Conservation (phyloP, 2,888 invertebrate genomes). For the Ormyrus nitidulus region DNA sequence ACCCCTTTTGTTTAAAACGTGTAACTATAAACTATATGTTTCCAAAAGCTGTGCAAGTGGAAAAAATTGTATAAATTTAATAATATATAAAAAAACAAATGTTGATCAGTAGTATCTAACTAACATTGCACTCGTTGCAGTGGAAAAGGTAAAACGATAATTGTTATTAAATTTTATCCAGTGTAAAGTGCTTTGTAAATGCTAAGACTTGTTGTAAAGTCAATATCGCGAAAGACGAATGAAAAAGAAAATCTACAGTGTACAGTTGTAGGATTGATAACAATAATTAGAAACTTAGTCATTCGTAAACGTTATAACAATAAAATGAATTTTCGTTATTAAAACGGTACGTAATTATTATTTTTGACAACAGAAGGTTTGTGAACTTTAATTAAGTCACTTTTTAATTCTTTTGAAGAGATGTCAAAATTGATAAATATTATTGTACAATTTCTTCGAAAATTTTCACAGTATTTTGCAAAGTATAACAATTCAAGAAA, state of each 20-base stretch:
- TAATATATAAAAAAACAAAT: constrained; percentile 13
- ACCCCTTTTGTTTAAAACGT: not conserved
- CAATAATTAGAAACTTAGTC: constrained; percentile 49
- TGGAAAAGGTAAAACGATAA: constrained; percentile 35
- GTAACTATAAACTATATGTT: constrained; percentile 5
- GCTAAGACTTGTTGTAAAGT: constrained; percentile 48
- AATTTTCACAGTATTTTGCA: constrained; percentile 37
- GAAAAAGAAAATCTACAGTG: constrained; percentile 31
- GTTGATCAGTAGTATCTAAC: constrained; percentile 5
- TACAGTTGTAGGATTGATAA: constrained; percentile 45
- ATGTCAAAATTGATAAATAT: constrained; percentile 2
- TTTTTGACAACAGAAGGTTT: constrained; percentile 10
- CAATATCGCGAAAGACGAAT: constrained; percentile 7
- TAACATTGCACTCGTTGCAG: constrained; percentile 19
- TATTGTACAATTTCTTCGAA: constrained; percentile 14
- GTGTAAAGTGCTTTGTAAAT: constrained; percentile 51
- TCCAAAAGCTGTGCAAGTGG: constrained; percentile 6
- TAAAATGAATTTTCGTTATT: constrained; percentile 27
- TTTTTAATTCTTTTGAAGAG: constrained; percentile 15
- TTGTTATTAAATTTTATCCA: constrained; percentile 51
- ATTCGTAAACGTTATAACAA: constrained; percentile 24
- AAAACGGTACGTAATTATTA: constrained; percentile 1
- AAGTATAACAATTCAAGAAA: constrained; percentile 33
- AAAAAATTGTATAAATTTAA: constrained; percentile 16
- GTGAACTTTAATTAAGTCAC: constrained; percentile 5